phyloP scores from a whole-genome alignment of 2,888 invertebrate species.

The Abrostola triplasia region DNA sequence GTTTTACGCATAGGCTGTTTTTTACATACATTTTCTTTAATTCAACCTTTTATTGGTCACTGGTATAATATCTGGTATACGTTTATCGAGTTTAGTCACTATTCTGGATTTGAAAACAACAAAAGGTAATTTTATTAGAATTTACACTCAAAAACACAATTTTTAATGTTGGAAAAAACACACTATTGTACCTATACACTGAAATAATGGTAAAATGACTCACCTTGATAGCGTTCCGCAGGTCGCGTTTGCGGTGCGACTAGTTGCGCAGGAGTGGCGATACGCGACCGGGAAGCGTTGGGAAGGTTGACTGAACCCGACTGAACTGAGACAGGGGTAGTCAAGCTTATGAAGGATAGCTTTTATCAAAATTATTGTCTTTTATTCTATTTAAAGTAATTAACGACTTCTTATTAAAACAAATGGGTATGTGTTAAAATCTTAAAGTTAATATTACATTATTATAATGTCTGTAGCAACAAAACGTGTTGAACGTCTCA shows the following conservation, averaged over 20 bases:
- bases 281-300: constrained; percentile 60
- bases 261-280: constrained; percentile 57
- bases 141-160: background rate
- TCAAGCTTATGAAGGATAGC: constrained; percentile 27
- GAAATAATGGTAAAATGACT: constrained; percentile 20
- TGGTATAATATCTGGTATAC: no score
- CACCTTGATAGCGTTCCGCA: constrained; percentile 46
- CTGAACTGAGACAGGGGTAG: constrained; percentile 74
- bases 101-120: no score
- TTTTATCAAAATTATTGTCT: background rate
- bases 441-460: no score
- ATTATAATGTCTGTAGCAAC: no score
- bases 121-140: background rate
- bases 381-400: background rate
- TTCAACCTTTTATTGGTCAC: no score
- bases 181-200: background rate
- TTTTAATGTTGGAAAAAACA: background rate
- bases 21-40: no score
- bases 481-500: no score
- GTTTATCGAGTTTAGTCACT: no score
- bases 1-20: no score
- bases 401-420: no score
- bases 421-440: no score
- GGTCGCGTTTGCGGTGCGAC: constrained; percentile 53
- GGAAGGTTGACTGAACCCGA: constrained; percentile 80